Base-by-base conservation (phyloP, 2,888 invertebrate species). In the Prostheceraeus crozeri region DNA sequence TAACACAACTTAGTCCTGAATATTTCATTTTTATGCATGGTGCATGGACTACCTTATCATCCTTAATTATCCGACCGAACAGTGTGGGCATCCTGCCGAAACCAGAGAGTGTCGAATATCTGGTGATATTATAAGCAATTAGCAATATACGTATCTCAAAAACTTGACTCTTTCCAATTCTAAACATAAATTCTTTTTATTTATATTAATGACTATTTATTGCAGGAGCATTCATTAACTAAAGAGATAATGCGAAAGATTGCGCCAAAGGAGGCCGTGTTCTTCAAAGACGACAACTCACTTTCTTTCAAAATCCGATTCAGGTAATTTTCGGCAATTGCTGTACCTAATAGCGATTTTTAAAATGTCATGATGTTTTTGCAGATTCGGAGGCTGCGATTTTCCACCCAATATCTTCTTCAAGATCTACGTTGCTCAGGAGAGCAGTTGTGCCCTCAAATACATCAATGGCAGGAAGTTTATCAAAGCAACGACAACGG, bases 321-420 rank as follows among this genome's bases (percentile, higher is more conserved):
- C 59, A 68, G 73, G 72, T 73, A 63, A 62, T 30, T 2, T 25
- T n/a, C 8, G n/a, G 2, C 8, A 6, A 8, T 19, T 35, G 36
- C 16, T 16, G 11, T n/a, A 16, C n/a, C 10, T n/a, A 16, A 10
- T 14, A 10, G 46, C 46, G 16, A 16, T 11, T 10, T 11, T 10
- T 45, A 45, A 45, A 45, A 16, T 16, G 14, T n/a, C n/a, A n/a
- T n/a, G n/a, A n/a, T n/a, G n/a, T 10, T 56, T 33, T 57, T 63
- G 57, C 57, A 75, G 75, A 62, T 76, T 76, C 69, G 75, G 74
- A 23, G 75, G 76, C 21, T 48, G 58, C 1, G 74, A 73, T 59
- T 76, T 74, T 59, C 76, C 76, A n/a, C 76, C 76, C 0, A 67
- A 72, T 68, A 73, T 76, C 36, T 75, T 69, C 65, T 76, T 75